Percentiles rank a stretch among this genome's conserved stretches.
Evolutionary conservation across 2,888 invertebrate genomes (phyloP).

Genomic region (Catocala nupta): DNA sequence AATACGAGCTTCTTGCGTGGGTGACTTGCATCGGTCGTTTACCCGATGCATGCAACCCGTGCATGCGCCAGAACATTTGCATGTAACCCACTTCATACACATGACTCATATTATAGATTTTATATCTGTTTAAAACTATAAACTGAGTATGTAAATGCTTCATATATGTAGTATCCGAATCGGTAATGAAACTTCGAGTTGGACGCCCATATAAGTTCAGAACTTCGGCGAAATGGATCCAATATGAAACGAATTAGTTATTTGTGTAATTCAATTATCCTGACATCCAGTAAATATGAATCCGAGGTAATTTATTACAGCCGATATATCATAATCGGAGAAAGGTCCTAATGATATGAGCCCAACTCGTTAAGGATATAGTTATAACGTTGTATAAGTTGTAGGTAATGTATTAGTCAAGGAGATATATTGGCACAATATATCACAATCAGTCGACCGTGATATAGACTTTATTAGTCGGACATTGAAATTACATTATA

Average conservation of each 20-base stretch:
- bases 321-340: slow-evolving; percentile 31
- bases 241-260: not conserved
- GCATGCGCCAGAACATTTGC: too few relatives aligned
- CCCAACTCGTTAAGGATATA: slow-evolving; percentile 32
- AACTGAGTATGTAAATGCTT: not conserved
- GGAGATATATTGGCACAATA: slow-evolving; percentile 5
- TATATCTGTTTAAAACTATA: slow-evolving; percentile 5
- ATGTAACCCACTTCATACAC: too few relatives aligned
- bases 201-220: too few relatives aligned
- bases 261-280: slow-evolving; percentile 39
- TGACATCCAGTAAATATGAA: slow-evolving; percentile 21
- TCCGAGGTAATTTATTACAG: slow-evolving; percentile 39
- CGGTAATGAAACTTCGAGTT: too few relatives aligned
- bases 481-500: too few relatives aligned
- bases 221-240: not conserved
- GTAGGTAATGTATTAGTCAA: slow-evolving; percentile 2
- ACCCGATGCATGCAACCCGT: too few relatives aligned
- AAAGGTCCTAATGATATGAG: slow-evolving; percentile 40
- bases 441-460: not conserved
- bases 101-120: not conserved
- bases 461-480: not conserved
- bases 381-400: not conserved
- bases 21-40: too few relatives aligned
- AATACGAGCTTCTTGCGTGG: too few relatives aligned
- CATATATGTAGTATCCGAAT: too few relatives aligned